These are phyloP conservation scores for Lordiphosa clarofinis DNA, from an alignment of 1,140 invertebrate species.

Conservation along the genomic window DNA sequence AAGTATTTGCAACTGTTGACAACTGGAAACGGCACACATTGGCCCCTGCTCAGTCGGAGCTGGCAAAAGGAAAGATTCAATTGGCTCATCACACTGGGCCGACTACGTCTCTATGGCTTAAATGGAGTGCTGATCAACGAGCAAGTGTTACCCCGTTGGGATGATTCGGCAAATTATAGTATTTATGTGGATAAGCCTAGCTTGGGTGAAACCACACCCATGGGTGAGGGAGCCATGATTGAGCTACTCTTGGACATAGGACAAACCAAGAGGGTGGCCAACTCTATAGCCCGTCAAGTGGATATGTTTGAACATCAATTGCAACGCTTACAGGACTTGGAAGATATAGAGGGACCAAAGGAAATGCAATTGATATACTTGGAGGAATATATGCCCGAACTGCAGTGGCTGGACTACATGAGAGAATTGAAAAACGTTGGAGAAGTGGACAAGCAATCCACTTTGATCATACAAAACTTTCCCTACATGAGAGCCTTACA, in stretches of 20 bases:
- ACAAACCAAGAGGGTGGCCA: constrained; percentile 66
- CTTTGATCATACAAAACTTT: constrained; percentile 67
- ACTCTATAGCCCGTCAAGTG: constrained; percentile 59
- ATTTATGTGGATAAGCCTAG: constrained; percentile 69
- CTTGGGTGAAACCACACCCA: constrained; percentile 55
- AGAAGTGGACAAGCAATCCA: constrained; percentile 35
- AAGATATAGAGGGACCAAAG: constrained; percentile 65
- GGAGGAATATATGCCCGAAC: constrained; percentile 55
- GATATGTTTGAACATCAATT: constrained; percentile 56
- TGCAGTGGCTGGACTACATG: constrained; percentile 60
- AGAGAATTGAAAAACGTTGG: constrained; percentile 21
- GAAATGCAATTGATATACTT: constrained; percentile 71
- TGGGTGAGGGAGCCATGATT: constrained; percentile 70
- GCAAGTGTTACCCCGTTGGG: constrained; percentile 68
- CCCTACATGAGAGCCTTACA: constrained; percentile 58
- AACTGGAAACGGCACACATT: constrained; percentile 41
- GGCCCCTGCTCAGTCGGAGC: constrained; percentile 58
- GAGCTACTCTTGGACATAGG: constrained; percentile 71
- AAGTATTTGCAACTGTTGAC: constrained; percentile 63
- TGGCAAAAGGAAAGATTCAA: constrained; percentile 60
- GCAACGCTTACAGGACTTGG: constrained; percentile 66
- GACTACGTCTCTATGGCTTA: constrained; percentile 56
- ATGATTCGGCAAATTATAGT: constrained; percentile 57
- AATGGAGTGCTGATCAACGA: constrained; percentile 68
- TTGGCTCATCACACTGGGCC: constrained; percentile 60